Conservation (phyloP, 2,888 invertebrate species). For the Pharmacophagus antenor region DNA sequence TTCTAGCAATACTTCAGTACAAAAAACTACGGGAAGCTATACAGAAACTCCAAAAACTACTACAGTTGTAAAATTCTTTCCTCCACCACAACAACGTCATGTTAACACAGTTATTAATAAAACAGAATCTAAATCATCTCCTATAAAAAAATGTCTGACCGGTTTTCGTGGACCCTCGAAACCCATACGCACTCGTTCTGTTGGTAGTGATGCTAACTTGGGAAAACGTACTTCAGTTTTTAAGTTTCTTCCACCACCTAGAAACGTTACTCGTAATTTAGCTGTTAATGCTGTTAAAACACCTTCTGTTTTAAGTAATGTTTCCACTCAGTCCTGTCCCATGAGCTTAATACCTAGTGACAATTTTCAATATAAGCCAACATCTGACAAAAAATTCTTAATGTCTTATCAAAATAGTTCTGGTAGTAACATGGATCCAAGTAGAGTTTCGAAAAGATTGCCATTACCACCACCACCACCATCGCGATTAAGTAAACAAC, state of each 20-base stretch:
- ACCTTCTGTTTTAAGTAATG: background rate
- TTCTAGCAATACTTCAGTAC: constrained; percentile 2
- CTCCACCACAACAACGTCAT: constrained; percentile 12
- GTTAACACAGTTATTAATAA: constrained; percentile 19
- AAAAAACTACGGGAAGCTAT: constrained; percentile 1
- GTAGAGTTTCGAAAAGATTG: background rate
- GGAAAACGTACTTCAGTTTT: constrained; percentile 3
- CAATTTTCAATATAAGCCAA: background rate
- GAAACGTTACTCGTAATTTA: background rate
- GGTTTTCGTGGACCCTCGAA: background rate
- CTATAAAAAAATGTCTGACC: constrained; percentile 4
- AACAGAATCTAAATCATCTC: constrained; percentile 2
- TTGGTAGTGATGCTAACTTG: constrained; percentile 12
- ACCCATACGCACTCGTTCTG: background rate
- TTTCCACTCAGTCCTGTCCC: background rate
- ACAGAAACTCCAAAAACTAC: constrained; percentile 7
- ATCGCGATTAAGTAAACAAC: background rate
- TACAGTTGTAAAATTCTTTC: constrained; percentile 28
- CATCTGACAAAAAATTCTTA: constrained; percentile 1
- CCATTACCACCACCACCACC: background rate
- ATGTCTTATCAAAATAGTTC: background rate
- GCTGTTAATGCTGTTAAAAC: constrained; percentile 9
- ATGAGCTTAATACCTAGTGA: background rate
- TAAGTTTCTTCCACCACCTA: constrained; percentile 13
- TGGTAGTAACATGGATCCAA: background rate